Base-by-base conservation (phyloP, 2,797 vertebrate genomes). In the Neosilurus mollespiculum region DNA sequence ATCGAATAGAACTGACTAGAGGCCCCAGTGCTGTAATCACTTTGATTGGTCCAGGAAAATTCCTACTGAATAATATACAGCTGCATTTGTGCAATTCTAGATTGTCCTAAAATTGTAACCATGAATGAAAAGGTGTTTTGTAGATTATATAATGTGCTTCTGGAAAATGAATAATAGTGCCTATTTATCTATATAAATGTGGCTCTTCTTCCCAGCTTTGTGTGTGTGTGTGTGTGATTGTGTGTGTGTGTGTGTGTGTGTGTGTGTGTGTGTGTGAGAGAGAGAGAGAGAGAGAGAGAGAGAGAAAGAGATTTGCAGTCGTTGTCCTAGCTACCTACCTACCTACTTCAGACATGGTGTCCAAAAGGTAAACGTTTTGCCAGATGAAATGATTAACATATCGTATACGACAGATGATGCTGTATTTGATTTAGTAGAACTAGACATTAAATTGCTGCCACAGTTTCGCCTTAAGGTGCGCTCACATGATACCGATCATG, bases 11-110 rank as follows among this genome's bases (percentile, higher is more conserved):
- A 87, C 88, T 69, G 88, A 76, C 91, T 75, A 78, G 83, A 86
- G 91, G 92, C 91, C 93, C 91, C 91, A 91, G 92, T 93, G 90
- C 87, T 90, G 87, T 67, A 87, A 80, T 78, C 69, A 61, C 77
- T 80, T 80, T 69, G 59, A 72, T 54, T 62, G 69, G 78, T 85
- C 84, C 24, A 75, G 71, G n/a, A 65, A 59, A 81, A 83, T 87
- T 87, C 83, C 10, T 34, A 59, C 18, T 37, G 6, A 43, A 83
- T 51, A 64, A 78, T 78, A 51, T 64, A 18, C 22, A 78, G 59
- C 59, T 51, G 37, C 43, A 34, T 86, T 70, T 81, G 70, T 72
- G 79, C 43, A 67, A 37, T 73, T 83, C 26, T 76, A 53, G 81
- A 81, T 86, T 86, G 81, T 81, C 85, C 43, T 75, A 84, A 66